Conservation (phyloP, 2,888 invertebrate species). For the Seira ritae region DNA sequence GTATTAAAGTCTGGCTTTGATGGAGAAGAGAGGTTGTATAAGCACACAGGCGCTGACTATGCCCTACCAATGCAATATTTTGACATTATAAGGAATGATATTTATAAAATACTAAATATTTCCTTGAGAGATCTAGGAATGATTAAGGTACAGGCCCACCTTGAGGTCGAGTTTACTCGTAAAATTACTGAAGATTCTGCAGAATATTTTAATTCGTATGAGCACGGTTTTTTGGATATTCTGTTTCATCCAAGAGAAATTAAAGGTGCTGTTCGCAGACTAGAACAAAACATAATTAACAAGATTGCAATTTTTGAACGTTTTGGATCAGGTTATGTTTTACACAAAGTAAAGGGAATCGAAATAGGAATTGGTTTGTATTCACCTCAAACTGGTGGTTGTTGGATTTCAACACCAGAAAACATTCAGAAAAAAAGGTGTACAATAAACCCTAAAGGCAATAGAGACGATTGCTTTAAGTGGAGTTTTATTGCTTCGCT, state of each 20-base stretch:
- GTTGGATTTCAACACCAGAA: not conserved
- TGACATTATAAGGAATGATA: not conserved
- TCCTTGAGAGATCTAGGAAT: slow-evolving; percentile 4
- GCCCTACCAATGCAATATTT: no score
- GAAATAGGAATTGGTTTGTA: not conserved
- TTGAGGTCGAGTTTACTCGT: not conserved
- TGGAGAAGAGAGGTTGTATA: no score
- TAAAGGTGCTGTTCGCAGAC: not conserved
- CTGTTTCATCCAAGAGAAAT: not conserved
- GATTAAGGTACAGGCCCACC: not conserved
- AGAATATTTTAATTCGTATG: not conserved
- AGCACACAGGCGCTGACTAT: no score
- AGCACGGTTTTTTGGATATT: not conserved
- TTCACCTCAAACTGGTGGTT: not conserved
- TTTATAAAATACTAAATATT: not conserved
- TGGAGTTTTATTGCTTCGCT: slow-evolving; percentile 18
- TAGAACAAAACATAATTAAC: not conserved
- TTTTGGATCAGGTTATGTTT: not conserved
- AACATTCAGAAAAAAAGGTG: not conserved
- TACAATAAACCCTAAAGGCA: not conserved
- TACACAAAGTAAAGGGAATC: not conserved
- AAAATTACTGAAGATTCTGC: not conserved
- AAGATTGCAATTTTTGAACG: slow-evolving; percentile 13
- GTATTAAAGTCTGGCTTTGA: no score
- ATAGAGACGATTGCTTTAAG: slow-evolving; percentile 19